Evolutionary conservation across 2,797 vertebrate genomes (phyloP).

Genomic region (Apodemus agrarius): DNA sequence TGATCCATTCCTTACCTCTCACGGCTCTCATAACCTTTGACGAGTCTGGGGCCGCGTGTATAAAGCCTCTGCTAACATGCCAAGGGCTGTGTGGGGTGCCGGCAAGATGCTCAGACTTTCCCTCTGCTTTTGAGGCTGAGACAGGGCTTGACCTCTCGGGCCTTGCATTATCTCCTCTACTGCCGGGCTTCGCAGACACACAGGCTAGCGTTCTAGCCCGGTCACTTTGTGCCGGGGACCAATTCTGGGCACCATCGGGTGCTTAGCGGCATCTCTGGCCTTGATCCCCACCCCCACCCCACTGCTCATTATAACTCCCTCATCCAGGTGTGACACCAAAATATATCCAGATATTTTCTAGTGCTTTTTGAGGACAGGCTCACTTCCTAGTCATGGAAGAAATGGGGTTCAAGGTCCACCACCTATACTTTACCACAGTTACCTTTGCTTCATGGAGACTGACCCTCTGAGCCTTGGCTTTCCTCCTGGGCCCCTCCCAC

Average conservation of each 20-base stretch:
- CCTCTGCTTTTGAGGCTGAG: background rate
- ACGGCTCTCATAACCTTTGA: background rate
- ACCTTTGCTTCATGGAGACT: background rate
- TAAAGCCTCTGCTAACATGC: background rate
- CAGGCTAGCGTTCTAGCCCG: background rate
- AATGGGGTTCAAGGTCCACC: background rate
- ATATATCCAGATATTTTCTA: background rate
- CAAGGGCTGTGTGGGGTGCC: background rate
- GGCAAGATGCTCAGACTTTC: background rate
- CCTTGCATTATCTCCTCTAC: background rate
- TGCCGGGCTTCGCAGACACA: background rate
- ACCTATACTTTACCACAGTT: background rate
- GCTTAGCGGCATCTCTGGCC: background rate
- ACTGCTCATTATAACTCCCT: background rate
- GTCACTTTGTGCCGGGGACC: background rate
- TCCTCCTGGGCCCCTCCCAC: background rate
- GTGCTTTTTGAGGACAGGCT: background rate
- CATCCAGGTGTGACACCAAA: background rate
- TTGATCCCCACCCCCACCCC: background rate
- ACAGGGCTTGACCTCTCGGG: background rate
- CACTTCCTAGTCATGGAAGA: background rate
- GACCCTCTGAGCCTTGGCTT: background rate
- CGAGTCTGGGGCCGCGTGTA: background rate
- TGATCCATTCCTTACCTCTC: background rate
- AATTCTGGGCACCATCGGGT: background rate